Conservation (phyloP, 35 echinoderm and acorn worm species). For the Holothuria glaberrima region DNA sequence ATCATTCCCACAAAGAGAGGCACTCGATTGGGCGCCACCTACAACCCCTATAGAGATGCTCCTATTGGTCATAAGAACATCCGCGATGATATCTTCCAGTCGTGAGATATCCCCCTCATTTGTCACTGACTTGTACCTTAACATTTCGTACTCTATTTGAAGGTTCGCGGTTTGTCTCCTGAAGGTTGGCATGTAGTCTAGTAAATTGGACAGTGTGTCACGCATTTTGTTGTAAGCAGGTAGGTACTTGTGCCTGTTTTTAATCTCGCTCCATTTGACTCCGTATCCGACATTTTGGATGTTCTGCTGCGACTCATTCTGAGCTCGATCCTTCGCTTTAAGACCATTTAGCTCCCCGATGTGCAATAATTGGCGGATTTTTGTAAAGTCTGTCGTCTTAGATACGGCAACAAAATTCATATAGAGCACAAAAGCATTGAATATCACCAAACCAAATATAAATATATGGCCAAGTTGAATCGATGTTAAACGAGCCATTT, state of each 20-base stretch:
- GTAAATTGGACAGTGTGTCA: slow-evolving; percentile 56
- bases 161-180: slow-evolving; percentile 8
- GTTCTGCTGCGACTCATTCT: too few species aligned
- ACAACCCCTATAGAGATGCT: slow-evolving; percentile 69
- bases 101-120: slow-evolving; percentile 56
- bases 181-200: slow-evolving; percentile 65
- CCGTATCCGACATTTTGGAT: too few species aligned
- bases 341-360: not conserved
- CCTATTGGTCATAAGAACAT: slow-evolving; percentile 77
- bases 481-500: slow-evolving; percentile 19
- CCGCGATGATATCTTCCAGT: slow-evolving; percentile 50
- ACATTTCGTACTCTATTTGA: slow-evolving; percentile 66
- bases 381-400: not conserved
- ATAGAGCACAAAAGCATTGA: slow-evolving; percentile 61
- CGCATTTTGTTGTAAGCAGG: slow-evolving; percentile 82
- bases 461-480: slow-evolving; percentile 18
- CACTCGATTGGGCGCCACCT: slow-evolving; percentile 51
- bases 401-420: slow-evolving; percentile 51
- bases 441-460: slow-evolving; percentile 6
- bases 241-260: slow-evolving; percentile 32
- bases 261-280: slow-evolving; percentile 31
- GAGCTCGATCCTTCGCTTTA: not conserved
- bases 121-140: slow-evolving; percentile 69
- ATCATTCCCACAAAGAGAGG: slow-evolving; percentile 37
- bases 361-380: not conserved